These are phyloP conservation scores for Phainopepla nitens DNA, from an alignment of 2,113 vertebrate genomes.

Conservation along the genomic window DNA sequence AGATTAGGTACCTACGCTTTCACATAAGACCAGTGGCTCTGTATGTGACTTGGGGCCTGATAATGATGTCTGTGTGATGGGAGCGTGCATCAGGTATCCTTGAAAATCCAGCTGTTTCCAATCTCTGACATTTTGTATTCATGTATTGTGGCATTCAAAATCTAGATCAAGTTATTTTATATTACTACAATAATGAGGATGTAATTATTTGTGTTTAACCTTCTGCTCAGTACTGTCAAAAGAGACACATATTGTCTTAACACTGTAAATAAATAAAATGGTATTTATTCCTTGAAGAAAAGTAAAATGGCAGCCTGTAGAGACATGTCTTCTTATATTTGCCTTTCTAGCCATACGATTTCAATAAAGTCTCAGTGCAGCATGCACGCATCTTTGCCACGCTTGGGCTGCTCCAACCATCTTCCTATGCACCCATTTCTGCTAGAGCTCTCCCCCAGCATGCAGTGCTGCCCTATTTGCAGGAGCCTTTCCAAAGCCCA, in stretches of 20 bases:
- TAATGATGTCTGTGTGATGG: neutral
- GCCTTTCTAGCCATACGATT: neutral
- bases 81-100: neutral
- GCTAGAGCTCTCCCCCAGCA: neutral
- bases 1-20: neutral
- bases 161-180: neutral
- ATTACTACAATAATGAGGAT: neutral
- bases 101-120: neutral
- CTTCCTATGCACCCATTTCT: neutral
- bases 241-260: neutral
- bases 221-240: neutral
- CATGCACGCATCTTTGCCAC: neutral
- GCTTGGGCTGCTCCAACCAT: neutral
- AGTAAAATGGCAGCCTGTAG: neutral
- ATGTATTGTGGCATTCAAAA: neutral
- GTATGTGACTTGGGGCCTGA: neutral
- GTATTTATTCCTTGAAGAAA: neutral
- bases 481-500: neutral
- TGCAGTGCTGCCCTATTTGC: neutral
- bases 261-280: neutral
- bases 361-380: neutral
- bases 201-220: neutral
- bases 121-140: neutral
- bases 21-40: neutral
- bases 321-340: neutral